These are phyloP conservation scores for Branchipolynoe longqiensis DNA, from an alignment of 2,888 invertebrate species.

Conservation along the genomic window DNA sequence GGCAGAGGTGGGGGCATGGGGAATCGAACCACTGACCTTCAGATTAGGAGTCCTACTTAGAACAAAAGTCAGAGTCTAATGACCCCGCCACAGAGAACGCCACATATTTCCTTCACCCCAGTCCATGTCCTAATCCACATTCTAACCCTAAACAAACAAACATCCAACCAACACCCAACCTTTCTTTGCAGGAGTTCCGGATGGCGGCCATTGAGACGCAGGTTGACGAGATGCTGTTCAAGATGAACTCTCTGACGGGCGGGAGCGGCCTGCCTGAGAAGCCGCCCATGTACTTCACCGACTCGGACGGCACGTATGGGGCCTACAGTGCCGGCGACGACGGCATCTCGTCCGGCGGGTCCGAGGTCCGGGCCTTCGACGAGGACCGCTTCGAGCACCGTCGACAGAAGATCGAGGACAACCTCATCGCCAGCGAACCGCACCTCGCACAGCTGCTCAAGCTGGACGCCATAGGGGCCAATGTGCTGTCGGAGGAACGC, in stretches of 20 bases:
- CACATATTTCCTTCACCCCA: too few relatives aligned
- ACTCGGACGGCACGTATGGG: slow-evolving; percentile 76
- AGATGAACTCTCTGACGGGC: slow-evolving; percentile 80
- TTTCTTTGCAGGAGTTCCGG: slow-evolving; percentile 78
- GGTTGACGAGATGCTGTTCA: slow-evolving; percentile 81
- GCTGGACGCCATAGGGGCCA: slow-evolving; percentile 74
- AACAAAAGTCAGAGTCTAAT: too few relatives aligned
- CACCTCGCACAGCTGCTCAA: slow-evolving; percentile 78
- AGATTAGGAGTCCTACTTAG: too few relatives aligned
- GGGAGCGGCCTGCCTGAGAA: slow-evolving; percentile 79
- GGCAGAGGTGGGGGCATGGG: too few relatives aligned
- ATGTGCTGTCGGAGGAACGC: slow-evolving; percentile 74
- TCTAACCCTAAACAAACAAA: too few relatives aligned
- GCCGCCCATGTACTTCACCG: slow-evolving; percentile 77
- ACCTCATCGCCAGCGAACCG: slow-evolving; percentile 76
- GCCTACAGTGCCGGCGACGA: slow-evolving; percentile 75
- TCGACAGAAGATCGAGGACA: slow-evolving; percentile 79
- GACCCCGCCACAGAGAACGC: too few relatives aligned
- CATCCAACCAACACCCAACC: too few relatives aligned
- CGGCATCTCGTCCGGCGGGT: slow-evolving; percentile 75
- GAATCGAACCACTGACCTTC: too few relatives aligned
- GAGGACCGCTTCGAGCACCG: slow-evolving; percentile 75
- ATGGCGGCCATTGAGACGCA: slow-evolving; percentile 82
- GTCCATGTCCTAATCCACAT: too few relatives aligned
- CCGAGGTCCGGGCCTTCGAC: slow-evolving; percentile 65